A percentile compares a stretch with the other conserved stretches of the same genome.
Conservation (phyloP, 1,140 invertebrate species). For the Cydia amplana region DNA sequence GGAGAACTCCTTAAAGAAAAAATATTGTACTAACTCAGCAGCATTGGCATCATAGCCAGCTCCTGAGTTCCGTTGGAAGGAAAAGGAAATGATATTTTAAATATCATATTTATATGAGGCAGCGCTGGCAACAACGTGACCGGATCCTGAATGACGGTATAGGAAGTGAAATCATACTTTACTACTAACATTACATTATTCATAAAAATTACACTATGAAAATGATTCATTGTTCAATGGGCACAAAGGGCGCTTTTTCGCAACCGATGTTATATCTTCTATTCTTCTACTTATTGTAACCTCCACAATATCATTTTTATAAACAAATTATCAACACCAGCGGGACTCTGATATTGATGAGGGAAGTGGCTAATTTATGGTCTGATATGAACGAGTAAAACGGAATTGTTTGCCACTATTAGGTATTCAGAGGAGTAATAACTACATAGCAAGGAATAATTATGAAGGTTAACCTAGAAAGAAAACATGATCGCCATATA, state of each 20-base stretch:
- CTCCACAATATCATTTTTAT: background rate
- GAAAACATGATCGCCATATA: background rate
- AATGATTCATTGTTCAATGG: background rate
- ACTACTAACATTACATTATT: conserved; percentile 2
- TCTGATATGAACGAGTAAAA: background rate
- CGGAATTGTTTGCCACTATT: background rate
- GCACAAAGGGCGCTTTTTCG: background rate
- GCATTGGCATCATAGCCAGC: background rate
- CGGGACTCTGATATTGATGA: conserved; percentile 7
- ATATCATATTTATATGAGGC: background rate
- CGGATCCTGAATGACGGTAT: conserved; percentile 15
- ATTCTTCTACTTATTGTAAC: background rate
- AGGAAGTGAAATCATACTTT: conserved; percentile 12
- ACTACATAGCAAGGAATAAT: background rate
- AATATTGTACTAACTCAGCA: too few relatives aligned
- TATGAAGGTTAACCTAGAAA: background rate
- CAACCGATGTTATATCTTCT: background rate
- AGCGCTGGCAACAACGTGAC: background rate
- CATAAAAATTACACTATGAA: background rate
- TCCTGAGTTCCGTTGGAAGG: background rate
- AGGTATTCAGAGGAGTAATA: background rate
- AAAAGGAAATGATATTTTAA: background rate
- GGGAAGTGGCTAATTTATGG: conserved; percentile 21
- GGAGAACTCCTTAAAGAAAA: too few relatives aligned
- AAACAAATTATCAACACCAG: background rate